Evolutionary conservation across 2,888 invertebrate species (phyloP).

Genomic region (Tachina lurida): DNA sequence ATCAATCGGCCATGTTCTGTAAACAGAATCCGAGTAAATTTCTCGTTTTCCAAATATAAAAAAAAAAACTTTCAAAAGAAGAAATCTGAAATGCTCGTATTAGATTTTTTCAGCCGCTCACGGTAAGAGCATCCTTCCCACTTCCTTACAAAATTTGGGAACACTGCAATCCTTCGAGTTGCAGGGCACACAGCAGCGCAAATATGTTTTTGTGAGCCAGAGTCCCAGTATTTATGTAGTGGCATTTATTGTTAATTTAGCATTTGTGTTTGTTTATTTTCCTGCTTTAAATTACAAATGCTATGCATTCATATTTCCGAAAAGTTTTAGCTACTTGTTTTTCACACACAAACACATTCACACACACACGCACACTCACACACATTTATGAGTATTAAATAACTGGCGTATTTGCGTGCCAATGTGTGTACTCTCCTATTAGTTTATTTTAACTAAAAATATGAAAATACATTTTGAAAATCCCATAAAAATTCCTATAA

Average conservation of each 20-base stretch:
- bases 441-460: constrained; percentile 37
- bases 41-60: too few species aligned
- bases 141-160: background rate
- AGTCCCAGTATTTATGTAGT: constrained; percentile 43
- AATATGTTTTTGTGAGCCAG: constrained; percentile 43
- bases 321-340: background rate
- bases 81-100: too few species aligned
- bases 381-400: background rate
- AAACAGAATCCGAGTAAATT: too few species aligned
- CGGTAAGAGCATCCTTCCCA: too few species aligned
- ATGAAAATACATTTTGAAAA: constrained; percentile 53
- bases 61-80: too few species aligned
- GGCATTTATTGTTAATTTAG: constrained; percentile 61
- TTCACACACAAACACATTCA: background rate
- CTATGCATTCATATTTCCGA: constrained; percentile 19
- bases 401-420: constrained; percentile 4
- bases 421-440: background rate
- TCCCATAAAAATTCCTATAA: constrained; percentile 56
- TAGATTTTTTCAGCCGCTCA: too few species aligned
- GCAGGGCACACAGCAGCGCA: constrained; percentile 8
- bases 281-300: constrained; percentile 54
- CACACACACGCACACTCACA: background rate
- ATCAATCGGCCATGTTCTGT: too few species aligned
- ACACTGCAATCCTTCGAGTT: background rate
- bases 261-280: constrained; percentile 60